phyloP scores from a whole-genome alignment of 2,113 vertebrate genomes.

The Forbesichthys papilliferus region DNA sequence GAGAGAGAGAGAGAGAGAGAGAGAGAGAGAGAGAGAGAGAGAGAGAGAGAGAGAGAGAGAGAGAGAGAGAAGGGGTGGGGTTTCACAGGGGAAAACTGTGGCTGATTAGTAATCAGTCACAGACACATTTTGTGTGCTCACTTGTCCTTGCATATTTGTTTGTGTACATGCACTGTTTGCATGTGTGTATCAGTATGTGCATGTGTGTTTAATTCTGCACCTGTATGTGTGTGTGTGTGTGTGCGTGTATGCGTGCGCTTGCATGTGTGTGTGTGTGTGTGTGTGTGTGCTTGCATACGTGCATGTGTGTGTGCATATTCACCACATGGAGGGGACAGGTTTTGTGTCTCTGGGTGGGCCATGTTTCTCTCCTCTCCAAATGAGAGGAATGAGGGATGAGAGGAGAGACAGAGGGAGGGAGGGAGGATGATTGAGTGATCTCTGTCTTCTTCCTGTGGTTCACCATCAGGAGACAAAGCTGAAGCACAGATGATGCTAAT shows the following conservation, averaged over 20 bases:
- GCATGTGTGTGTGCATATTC: neutral
- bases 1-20: no score
- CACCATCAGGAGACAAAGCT: constrained; percentile 43
- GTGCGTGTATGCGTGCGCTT: neutral
- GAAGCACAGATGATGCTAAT: constrained; percentile 51
- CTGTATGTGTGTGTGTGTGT: neutral
- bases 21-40: no score
- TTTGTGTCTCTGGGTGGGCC: constrained; percentile 51
- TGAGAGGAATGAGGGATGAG: constrained; percentile 19
- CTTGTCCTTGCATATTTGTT: neutral
- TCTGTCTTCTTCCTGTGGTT: constrained; percentile 37
- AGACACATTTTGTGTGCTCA: constrained; percentile 3
- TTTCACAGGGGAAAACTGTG: no score
- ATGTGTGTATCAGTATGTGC: neutral
- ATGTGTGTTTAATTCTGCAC: neutral
- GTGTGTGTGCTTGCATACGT: neutral
- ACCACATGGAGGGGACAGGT: constrained; percentile 37
- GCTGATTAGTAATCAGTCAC: neutral
- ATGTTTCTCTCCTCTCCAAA: constrained; percentile 44
- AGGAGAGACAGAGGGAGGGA: constrained; percentile 9
- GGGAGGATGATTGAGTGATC: constrained; percentile 34
- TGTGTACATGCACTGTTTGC: neutral
- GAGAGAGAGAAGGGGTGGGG: no score
- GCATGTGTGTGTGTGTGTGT: neutral
- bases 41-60: no score